phyloP scores from a whole-genome alignment of 2,888 invertebrate genomes.

The Xanthia icteritia region DNA sequence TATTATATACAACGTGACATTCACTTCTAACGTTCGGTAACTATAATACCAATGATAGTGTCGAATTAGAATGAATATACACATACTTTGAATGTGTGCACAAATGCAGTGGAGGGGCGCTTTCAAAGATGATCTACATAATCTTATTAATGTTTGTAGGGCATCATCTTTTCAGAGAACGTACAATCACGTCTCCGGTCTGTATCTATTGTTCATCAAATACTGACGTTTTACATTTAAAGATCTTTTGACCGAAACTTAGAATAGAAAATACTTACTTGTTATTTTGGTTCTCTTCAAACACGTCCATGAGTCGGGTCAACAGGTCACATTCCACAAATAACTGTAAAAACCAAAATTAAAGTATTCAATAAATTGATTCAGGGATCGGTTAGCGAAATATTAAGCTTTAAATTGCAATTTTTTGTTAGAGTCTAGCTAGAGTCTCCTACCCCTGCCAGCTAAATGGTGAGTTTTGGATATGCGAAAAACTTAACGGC shows the following conservation, averaged over 20 bases:
- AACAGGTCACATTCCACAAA: slow-evolving; percentile 95
- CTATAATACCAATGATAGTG: background rate
- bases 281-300: slow-evolving; percentile 94
- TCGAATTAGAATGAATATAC: no score
- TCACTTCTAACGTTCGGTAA: no score
- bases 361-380: background rate
- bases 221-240: background rate
- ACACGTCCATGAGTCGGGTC: slow-evolving; percentile 94
- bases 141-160: background rate
- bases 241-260: background rate
- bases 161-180: no score
- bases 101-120: background rate
- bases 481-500: no score
- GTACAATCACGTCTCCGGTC: no score
- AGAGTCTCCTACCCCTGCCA: no score
- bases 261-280: slow-evolving; percentile 90
- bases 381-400: no score
- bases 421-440: no score
- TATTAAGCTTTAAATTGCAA: no score
- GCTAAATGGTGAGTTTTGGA: no score
- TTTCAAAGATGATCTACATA: background rate
- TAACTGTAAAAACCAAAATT: slow-evolving; percentile 88
- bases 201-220: background rate
- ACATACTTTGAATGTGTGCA: no score
- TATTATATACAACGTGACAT: no score